These are phyloP conservation scores for Mus spicilegus DNA, from an alignment of 2,113 vertebrate species.

Conservation along the genomic window DNA sequence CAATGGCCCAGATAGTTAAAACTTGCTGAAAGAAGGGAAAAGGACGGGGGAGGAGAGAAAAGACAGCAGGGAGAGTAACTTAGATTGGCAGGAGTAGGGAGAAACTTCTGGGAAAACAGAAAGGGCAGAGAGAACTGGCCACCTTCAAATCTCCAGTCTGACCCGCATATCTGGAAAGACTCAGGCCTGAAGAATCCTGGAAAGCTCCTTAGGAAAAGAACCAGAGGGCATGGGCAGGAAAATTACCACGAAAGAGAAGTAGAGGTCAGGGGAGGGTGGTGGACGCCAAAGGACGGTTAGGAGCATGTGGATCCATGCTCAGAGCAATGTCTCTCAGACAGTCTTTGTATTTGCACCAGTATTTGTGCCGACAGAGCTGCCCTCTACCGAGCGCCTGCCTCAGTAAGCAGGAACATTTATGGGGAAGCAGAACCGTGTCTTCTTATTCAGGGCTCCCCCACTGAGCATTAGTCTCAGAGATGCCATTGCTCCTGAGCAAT, in stretches of 20 bases:
- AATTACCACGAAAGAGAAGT: background rate
- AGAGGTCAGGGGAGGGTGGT: background rate
- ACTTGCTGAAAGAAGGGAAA: background rate
- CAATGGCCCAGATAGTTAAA: background rate
- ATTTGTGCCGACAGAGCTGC: background rate
- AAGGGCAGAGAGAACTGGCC: background rate
- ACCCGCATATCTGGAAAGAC: background rate
- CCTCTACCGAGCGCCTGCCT: background rate
- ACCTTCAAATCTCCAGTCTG: background rate
- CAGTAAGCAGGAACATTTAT: no score
- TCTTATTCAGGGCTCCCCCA: background rate
- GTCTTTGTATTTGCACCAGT: background rate
- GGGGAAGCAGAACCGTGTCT: background rate
- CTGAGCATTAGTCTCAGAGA: background rate
- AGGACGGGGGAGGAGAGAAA: background rate
- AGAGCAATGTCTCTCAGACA: background rate
- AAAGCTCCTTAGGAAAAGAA: background rate
- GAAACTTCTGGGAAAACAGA: background rate
- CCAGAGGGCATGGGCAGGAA: background rate
- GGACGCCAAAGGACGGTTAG: background rate
- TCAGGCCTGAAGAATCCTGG: background rate
- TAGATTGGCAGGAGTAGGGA: background rate
- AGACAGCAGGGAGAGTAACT: background rate
- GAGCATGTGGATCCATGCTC: background rate
- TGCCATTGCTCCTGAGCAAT: background rate